Conservation (phyloP, 2,797 vertebrate species). For the Myiothlypis coronata region DNA sequence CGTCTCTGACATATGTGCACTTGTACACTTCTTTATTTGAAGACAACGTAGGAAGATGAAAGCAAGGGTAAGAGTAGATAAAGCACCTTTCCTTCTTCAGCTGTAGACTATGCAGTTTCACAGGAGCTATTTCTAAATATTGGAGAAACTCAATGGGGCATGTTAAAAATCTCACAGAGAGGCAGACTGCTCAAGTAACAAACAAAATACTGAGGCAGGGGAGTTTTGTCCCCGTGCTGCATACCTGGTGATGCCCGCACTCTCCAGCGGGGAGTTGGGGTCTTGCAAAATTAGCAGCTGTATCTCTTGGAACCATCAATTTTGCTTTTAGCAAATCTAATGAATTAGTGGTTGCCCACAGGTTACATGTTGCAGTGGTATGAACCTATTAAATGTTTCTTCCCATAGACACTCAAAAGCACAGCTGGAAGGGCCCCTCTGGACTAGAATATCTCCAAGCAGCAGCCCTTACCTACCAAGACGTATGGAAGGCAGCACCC, state of each 20-base stretch:
- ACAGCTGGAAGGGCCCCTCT: background rate
- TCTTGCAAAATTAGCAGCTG: background rate
- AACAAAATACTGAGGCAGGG: background rate
- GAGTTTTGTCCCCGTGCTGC: background rate
- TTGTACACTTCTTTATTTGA: slow-evolving; percentile 17
- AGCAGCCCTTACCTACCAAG: background rate
- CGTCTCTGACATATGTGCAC: background rate
- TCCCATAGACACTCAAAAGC: background rate
- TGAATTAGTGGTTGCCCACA: background rate
- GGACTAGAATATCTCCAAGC: background rate
- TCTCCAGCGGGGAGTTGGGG: background rate
- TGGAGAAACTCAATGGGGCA: background rate
- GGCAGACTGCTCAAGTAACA: background rate
- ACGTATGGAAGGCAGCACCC: background rate
- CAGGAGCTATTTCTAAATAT: slow-evolving; percentile 5
- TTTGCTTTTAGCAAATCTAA: background rate
- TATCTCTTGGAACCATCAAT: background rate
- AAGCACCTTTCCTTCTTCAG: background rate
- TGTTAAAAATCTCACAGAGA: background rate
- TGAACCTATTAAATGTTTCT: background rate
- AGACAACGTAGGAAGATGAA: slow-evolving; percentile 12
- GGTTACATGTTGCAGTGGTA: background rate
- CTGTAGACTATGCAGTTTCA: background rate
- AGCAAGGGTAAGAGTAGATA: background rate
- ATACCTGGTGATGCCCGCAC: background rate